Base-by-base conservation (phyloP, 2,888 invertebrate genomes). In the Drosophila mercatorum region DNA sequence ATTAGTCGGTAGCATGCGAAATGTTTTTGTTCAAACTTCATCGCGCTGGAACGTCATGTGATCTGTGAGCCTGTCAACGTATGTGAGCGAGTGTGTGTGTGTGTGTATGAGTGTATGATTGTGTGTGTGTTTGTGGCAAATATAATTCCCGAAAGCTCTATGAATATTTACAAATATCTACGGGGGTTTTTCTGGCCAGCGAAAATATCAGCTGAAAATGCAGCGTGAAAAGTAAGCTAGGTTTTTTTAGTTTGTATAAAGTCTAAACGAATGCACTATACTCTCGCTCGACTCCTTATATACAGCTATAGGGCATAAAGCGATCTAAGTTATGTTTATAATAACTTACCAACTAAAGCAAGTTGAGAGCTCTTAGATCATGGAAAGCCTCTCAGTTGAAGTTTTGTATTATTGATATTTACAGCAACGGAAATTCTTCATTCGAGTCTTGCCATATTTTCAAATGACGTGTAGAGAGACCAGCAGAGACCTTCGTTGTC, bases 1-100 rank as follows among this genome's bases (percentile, higher is more conserved):
- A 84, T 88, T 85, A 88, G 83, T 78, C 58, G 75, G 76, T 69
- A 63, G 77, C 80, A 72, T 75, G 75, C 59, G 68, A 88, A 68
- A 71, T 79, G 68, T 79, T 65, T 72, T 74, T 58, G 46, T 58
- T 52, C 51, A 67, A 62, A 77, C 59, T 70, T 67, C 43, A 64
- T 49, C 17, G 10, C 40, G 43, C 17, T n/a, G 10, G 43, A 53
- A 34, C 46, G 17, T 28, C 7, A 34, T 38, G 26, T 26, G 55
- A 31, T 40, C 17, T 14, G 28, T 52, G 52, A 46, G 10, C 53
- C 49, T 55, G 51, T 55, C 44, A 12, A 46, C 12, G 28, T 52
- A 47, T 46, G 10, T 60, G 46, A 8, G 41, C 46, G 51, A 22
- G 55, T 14, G 40, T 38, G 38, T 47, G 55, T 34, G 57, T n/a